A percentile compares a stretch with the other conserved stretches of the same genome.
Conservation (phyloP, 2,113 vertebrate genomes). For the Phocoena sinus region DNA sequence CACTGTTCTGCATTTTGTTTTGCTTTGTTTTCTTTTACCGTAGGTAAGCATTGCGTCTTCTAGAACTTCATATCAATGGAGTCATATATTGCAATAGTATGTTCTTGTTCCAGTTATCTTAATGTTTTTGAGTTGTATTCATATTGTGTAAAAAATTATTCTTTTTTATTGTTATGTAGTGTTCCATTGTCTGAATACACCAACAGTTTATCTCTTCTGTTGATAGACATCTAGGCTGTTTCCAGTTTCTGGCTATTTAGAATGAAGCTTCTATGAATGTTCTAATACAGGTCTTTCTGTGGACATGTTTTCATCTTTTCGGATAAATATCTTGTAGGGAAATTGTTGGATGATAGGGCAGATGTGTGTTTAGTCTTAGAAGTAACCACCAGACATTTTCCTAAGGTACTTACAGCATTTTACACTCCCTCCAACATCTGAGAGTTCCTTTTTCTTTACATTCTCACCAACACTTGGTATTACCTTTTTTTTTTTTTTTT, state of each 20-base stretch:
- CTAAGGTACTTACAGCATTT: neutral
- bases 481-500: neutral
- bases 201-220: neutral
- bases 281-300: neutral
- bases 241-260: neutral
- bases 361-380: neutral
- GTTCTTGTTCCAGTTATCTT: neutral
- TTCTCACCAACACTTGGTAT: neutral
- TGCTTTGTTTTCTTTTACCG: neutral
- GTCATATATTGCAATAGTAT: neutral
- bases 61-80: neutral
- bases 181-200: neutral
- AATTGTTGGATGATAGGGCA: neutral
- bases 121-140: neutral
- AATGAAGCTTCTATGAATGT: neutral
- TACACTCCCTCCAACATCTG: neutral
- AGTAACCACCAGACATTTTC: neutral
- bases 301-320: neutral
- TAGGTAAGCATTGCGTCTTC: neutral
- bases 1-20: neutral
- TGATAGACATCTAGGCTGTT: neutral
- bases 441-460: neutral
- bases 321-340: neutral
- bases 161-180: neutral
- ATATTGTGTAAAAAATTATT: neutral